Conservation (phyloP, 2,797 vertebrate species). For the Anguilla anguilla region DNA sequence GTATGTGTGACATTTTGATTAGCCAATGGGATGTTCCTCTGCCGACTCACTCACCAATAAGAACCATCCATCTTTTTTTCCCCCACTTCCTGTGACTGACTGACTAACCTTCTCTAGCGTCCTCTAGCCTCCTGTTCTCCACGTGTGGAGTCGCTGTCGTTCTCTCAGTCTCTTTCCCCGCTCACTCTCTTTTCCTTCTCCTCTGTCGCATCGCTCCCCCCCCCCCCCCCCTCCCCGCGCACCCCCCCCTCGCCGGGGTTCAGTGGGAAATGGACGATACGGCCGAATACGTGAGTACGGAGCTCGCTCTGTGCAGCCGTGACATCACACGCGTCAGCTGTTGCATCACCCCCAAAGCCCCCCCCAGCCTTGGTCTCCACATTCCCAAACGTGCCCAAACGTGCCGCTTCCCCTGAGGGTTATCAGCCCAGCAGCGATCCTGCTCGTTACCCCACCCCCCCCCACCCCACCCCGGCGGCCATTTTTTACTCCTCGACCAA, state of each 20-base stretch:
- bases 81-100: conserved; percentile 7
- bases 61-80: neutral
- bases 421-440: neutral
- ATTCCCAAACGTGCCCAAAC: neutral
- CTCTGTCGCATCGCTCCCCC: conserved; percentile 53
- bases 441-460: neutral
- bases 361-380: neutral
- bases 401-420: neutral
- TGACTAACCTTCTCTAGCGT: neutral
- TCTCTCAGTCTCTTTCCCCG: conserved; percentile 54
- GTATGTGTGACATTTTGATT: neutral
- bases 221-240: conserved; percentile 65
- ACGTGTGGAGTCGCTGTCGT: neutral
- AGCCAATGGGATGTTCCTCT: neutral
- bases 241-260: conserved; percentile 66
- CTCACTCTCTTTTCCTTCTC: conserved; percentile 66
- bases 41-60: neutral
- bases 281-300: conserved; percentile 95
- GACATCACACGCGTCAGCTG: conserved; percentile 53
- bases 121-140: conserved; percentile 41
- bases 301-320: conserved; percentile 42
- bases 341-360: conserved; percentile 65
- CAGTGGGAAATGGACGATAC: conserved; percentile 99
- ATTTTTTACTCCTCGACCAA: neutral
- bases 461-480: too few species aligned